phyloP scores from a whole-genome alignment of 1,140 invertebrate genomes.

The Magallana gigas region DNA sequence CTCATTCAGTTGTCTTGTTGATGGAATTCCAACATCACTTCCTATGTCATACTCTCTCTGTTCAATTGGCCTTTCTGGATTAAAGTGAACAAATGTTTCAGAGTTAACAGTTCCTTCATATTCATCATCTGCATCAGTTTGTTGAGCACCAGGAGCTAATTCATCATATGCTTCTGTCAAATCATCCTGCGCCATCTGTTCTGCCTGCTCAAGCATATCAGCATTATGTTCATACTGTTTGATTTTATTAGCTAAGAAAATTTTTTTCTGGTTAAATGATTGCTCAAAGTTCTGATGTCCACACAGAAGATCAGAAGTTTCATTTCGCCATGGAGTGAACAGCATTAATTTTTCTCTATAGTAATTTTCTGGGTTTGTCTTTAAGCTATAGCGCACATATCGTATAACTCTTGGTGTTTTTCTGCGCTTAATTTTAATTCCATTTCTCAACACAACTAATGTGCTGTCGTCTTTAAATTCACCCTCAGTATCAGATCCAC shows the following conservation, averaged over 20 bases:
- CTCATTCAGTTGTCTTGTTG: neutral
- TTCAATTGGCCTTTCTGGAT: slow-evolving; percentile 41
- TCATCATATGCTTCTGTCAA: neutral
- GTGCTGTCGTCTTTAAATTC: slow-evolving; percentile 24
- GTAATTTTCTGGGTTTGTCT: neutral
- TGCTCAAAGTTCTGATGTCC: too few species aligned
- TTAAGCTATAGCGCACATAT: neutral
- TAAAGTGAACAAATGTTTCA: slow-evolving; percentile 27
- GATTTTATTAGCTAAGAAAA: neutral
- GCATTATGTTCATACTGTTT: slow-evolving; percentile 34
- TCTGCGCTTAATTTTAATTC: slow-evolving; percentile 46
- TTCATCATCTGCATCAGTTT: slow-evolving; percentile 17
- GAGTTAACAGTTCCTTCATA: slow-evolving; percentile 10
- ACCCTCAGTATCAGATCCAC: neutral
- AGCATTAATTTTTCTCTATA: too few species aligned
- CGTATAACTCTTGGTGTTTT: neutral
- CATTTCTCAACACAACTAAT: slow-evolving; percentile 46
- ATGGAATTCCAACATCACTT: slow-evolving; percentile 43
- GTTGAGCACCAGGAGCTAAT: slow-evolving; percentile 28
- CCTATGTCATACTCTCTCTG: slow-evolving; percentile 44
- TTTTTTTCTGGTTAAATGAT: neutral
- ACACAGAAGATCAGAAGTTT: too few species aligned
- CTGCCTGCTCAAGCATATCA: slow-evolving; percentile 14
- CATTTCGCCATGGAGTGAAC: too few species aligned
- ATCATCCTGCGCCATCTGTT: slow-evolving; percentile 9